Percentiles rank a stretch among this genome's conserved stretches.
phyloP scores from a whole-genome alignment of 2,113 vertebrate species.

The Oryctolagus cuniculus region DNA sequence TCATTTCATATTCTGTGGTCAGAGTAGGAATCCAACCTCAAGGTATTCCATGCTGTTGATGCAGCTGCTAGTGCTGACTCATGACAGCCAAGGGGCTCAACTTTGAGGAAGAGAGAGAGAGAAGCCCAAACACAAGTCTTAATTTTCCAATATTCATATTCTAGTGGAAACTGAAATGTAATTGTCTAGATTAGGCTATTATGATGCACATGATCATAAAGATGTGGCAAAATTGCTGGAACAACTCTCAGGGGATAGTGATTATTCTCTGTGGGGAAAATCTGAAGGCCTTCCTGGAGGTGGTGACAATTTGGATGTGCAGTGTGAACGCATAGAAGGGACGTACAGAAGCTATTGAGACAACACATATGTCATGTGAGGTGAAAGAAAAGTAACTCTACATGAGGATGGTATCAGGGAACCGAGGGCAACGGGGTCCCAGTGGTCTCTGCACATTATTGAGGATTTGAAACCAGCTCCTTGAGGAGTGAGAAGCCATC shows the following conservation, averaged over 20 bases:
- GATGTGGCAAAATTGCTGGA: not conserved
- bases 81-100: not conserved
- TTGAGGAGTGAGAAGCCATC: not conserved
- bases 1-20: not conserved
- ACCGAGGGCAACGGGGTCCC: not conserved
- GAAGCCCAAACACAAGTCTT: not conserved
- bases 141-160: not conserved
- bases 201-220: not conserved
- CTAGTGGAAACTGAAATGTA: not conserved
- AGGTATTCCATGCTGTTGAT: not conserved
- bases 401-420: not conserved
- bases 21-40: not conserved
- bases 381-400: slow-evolving; percentile 30
- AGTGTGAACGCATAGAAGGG: not conserved
- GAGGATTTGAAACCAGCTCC: not conserved
- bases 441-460: not conserved
- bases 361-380: not conserved
- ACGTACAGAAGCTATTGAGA: not conserved
- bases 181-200: not conserved
- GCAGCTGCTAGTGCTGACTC: not conserved
- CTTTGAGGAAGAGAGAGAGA: not conserved
- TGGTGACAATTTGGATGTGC: not conserved
- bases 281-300: not conserved
- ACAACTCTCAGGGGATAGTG: not conserved
- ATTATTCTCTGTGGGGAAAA: not conserved